These are phyloP conservation scores for Artemia sp. DNA, from an alignment of 2,888 invertebrate species.

Conservation along the genomic window DNA sequence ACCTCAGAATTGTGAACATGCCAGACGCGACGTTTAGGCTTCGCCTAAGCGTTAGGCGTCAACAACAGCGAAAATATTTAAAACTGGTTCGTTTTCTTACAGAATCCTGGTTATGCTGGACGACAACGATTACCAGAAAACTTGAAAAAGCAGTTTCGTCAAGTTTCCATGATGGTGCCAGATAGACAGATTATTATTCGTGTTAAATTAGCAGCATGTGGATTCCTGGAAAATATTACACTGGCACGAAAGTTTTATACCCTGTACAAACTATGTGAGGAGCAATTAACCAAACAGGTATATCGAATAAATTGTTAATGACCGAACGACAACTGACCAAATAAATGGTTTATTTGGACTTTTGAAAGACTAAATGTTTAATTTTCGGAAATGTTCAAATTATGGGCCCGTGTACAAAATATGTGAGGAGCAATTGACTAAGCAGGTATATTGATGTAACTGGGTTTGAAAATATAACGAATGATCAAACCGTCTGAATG, in stretches of 20 bases:
- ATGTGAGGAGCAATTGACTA: no score
- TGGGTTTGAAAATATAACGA: no score
- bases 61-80: no score
- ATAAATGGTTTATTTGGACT: neutral
- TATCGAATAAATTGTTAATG: slow-evolving; percentile 1
- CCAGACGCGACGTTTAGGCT: no score
- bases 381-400: no score
- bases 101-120: slow-evolving; percentile 96
- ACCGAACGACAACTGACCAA: no score
- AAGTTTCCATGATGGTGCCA: slow-evolving; percentile 93
- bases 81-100: slow-evolving; percentile 24
- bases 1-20: no score
- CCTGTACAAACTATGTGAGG: slow-evolving; percentile 86
- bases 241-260: slow-evolving; percentile 90
- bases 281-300: slow-evolving; percentile 88
- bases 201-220: slow-evolving; percentile 87
- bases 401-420: no score
- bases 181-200: slow-evolving; percentile 91
- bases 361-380: neutral
- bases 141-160: slow-evolving; percentile 89
- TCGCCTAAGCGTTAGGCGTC: no score
- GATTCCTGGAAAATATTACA: slow-evolving; percentile 85
- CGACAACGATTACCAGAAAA: slow-evolving; percentile 91
- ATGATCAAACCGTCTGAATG: no score
- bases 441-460: no score